A percentile compares a stretch with the other conserved stretches of the same genome.
phyloP scores from a whole-genome alignment of 2,797 vertebrate genomes.

The Mormyrops boulengeri region DNA sequence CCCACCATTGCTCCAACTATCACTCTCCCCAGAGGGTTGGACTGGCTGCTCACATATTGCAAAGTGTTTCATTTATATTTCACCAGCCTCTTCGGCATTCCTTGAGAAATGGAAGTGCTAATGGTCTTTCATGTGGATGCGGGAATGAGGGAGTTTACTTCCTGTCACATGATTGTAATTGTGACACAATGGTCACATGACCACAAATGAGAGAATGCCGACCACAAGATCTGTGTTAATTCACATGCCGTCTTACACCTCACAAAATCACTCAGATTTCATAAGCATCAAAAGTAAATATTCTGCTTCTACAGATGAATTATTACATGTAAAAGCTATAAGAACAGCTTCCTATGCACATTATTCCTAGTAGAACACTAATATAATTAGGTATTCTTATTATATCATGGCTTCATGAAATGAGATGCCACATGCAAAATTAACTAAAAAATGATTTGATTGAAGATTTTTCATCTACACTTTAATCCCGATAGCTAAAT shows the following conservation, averaged over 20 bases:
- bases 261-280: neutral
- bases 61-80: slow-evolving; percentile 15
- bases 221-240: neutral
- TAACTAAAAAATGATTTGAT: neutral
- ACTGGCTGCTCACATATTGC: neutral
- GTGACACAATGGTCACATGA: neutral
- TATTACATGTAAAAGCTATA: neutral
- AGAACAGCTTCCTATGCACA: neutral
- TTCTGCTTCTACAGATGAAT: neutral
- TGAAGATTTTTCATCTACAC: neutral
- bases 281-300: neutral
- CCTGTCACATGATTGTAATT: neutral
- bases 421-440: neutral
- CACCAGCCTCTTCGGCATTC: neutral
- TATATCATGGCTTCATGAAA: neutral
- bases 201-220: neutral
- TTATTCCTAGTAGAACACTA: neutral
- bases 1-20: neutral
- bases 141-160: neutral
- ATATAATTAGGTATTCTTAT: neutral
- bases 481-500: neutral
- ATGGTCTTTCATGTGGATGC: neutral
- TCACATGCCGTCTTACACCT: neutral
- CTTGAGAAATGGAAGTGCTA: neutral
- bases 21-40: neutral